A percentile compares a stretch with the other conserved stretches of the same genome.
phyloP scores from a whole-genome alignment of 2,888 invertebrate species.

The Apamea monoglypha region DNA sequence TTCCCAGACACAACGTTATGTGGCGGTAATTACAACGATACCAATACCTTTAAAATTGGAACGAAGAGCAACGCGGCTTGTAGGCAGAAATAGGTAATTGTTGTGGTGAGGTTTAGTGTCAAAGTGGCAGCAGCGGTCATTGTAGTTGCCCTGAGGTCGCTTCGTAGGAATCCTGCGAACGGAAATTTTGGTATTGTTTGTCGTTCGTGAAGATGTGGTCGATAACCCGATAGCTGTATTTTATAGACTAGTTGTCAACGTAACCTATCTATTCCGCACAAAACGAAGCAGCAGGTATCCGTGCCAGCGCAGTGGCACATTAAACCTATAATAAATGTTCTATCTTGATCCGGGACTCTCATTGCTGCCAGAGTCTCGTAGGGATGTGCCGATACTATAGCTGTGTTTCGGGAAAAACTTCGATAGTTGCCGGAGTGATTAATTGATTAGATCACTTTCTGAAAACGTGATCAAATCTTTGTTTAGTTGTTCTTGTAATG shows the following conservation, averaged over 20 bases:
- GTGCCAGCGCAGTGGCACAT: slow-evolving; percentile 28
- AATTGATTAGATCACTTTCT: neutral
- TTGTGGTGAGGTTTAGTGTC: too few species aligned
- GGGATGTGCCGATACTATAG: slow-evolving; percentile 5
- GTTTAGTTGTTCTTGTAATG: neutral
- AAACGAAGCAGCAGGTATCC: slow-evolving; percentile 17
- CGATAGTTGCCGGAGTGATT: slow-evolving; percentile 5
- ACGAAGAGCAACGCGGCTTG: neutral
- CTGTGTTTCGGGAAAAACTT: neutral
- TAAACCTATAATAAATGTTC: slow-evolving; percentile 53
- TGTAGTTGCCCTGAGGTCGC: too few species aligned
- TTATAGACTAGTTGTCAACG: neutral
- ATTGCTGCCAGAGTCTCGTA: slow-evolving; percentile 26
- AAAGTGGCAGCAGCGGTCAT: too few species aligned
- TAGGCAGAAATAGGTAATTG: neutral
- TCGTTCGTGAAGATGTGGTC: too few species aligned
- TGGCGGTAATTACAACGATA: neutral
- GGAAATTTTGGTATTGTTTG: too few species aligned
- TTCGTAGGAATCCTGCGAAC: too few species aligned
- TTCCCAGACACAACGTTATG: too few species aligned
- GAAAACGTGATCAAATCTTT: slow-evolving; percentile 6
- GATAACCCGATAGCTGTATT: neutral
- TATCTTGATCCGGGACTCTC: slow-evolving; percentile 48
- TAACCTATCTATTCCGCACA: slow-evolving; percentile 1
- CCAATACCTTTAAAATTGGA: neutral